phyloP scores from a whole-genome alignment of 2,113 vertebrate species.

The Thoracochromis brauschi region DNA sequence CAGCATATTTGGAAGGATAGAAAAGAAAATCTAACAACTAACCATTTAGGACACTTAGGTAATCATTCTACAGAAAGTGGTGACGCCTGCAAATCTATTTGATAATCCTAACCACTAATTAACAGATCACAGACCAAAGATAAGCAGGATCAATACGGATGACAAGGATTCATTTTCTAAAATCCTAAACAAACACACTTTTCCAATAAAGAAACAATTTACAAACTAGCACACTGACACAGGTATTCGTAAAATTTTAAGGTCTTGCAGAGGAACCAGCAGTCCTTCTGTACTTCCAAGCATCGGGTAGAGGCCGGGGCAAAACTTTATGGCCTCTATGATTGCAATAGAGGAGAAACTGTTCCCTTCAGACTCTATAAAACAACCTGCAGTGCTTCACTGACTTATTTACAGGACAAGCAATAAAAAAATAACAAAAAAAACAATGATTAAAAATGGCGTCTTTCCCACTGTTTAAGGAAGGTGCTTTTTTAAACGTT shows the following conservation, averaged over 20 bases:
- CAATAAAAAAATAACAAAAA: not conserved
- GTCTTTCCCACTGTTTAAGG: not conserved
- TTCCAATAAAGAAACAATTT: not conserved
- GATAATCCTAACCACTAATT: conserved; percentile 84
- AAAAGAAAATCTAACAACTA: conserved; percentile 68
- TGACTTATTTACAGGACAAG: not conserved
- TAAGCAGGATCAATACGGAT: conserved; percentile 69
- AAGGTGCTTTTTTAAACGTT: not conserved
- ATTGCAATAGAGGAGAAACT: conserved; percentile 90
- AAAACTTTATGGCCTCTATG: conserved; percentile 93
- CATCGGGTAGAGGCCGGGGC: conserved; percentile 88
- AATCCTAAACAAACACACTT: not conserved
- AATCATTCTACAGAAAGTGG: conserved; percentile 78
- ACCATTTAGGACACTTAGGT: conserved; percentile 81
- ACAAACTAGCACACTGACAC: not conserved
- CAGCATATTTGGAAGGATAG: conserved; percentile 57
- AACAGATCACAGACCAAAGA: conserved; percentile 79
- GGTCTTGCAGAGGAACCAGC: conserved; percentile 80
- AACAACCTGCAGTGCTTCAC: not conserved
- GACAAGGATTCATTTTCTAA: conserved; percentile 73
- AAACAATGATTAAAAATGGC: conserved; percentile 71
- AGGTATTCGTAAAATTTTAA: conserved; percentile 1
- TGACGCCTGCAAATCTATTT: conserved; percentile 79
- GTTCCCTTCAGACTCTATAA: conserved; percentile 86
- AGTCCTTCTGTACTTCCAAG: conserved; percentile 90